These are phyloP conservation scores for Trichonephila clavata DNA, from an alignment of 1,140 invertebrate species.

Conservation along the genomic window DNA sequence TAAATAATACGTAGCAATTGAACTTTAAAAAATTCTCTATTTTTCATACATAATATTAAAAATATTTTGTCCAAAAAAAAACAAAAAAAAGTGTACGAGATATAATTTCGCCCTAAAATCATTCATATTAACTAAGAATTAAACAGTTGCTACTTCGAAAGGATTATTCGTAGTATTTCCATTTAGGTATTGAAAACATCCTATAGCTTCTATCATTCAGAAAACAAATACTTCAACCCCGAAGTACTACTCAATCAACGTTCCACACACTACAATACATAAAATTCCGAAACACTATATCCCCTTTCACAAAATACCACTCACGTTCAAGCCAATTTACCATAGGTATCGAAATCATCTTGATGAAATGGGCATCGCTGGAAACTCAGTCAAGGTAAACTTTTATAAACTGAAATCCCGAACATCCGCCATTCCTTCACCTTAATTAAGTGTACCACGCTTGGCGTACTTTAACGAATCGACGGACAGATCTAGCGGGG, in stretches of 20 bases:
- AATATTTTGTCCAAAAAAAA: too few species aligned
- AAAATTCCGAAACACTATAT: not conserved
- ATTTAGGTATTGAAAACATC: too few species aligned
- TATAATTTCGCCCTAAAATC: too few species aligned
- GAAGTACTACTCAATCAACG: not conserved
- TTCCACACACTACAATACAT: not conserved
- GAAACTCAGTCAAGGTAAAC: conserved; percentile 34
- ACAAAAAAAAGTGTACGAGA: too few species aligned
- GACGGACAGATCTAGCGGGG: not conserved
- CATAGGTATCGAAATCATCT: not conserved
- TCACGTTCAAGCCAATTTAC: not conserved
- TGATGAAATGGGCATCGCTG: not conserved
- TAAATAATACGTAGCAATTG: too few species aligned
- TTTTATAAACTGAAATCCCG: conserved; percentile 16
- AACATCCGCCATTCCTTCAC: not conserved
- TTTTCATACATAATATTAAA: too few species aligned
- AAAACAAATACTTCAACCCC: not conserved
- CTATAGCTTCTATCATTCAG: too few species aligned
- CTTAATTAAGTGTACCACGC: conserved; percentile 5
- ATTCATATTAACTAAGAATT: too few species aligned
- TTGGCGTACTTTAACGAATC: not conserved
- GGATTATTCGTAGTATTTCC: too few species aligned
- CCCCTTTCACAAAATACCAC: not conserved
- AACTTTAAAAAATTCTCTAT: too few species aligned
- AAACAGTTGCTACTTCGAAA: too few species aligned